Percentiles rank a stretch among this genome's conserved stretches.
These are phyloP conservation scores for Silurus meridionalis DNA, from an alignment of 2,113 vertebrate species.

Conservation along the genomic window DNA sequence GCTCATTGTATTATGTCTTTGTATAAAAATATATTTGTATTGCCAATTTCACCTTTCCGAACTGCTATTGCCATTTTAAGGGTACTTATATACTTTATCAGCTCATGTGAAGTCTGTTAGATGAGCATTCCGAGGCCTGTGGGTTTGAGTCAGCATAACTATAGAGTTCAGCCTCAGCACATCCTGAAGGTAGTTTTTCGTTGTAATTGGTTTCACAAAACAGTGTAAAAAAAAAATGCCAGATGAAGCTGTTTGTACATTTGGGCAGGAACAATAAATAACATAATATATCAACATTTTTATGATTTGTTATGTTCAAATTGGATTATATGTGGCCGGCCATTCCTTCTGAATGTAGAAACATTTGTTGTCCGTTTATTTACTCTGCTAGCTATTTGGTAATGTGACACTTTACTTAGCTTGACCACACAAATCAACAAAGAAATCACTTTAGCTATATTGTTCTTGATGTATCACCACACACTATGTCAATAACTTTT, in stretches of 20 bases:
- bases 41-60: background rate
- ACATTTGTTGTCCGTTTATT: background rate
- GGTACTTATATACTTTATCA: background rate
- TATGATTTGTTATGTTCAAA: background rate
- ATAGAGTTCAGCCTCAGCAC: background rate
- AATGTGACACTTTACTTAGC: slow-evolving; percentile 6
- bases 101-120: background rate
- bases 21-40: background rate
- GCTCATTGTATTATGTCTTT: background rate
- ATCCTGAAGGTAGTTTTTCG: background rate
- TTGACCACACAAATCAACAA: slow-evolving; percentile 8
- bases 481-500: background rate
- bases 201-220: background rate
- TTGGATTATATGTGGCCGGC: background rate
- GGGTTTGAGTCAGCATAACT: slow-evolving; percentile 1
- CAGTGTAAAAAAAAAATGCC: background rate
- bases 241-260: background rate
- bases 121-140: background rate
- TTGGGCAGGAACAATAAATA: background rate
- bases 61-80: background rate
- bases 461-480: background rate
- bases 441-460: slow-evolving; percentile 8
- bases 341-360: background rate
- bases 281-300: background rate
- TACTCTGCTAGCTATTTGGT: slow-evolving; percentile 1